Evolutionary conservation across 2,888 invertebrate genomes (phyloP).

Genomic region (Macrophya annulata): DNA sequence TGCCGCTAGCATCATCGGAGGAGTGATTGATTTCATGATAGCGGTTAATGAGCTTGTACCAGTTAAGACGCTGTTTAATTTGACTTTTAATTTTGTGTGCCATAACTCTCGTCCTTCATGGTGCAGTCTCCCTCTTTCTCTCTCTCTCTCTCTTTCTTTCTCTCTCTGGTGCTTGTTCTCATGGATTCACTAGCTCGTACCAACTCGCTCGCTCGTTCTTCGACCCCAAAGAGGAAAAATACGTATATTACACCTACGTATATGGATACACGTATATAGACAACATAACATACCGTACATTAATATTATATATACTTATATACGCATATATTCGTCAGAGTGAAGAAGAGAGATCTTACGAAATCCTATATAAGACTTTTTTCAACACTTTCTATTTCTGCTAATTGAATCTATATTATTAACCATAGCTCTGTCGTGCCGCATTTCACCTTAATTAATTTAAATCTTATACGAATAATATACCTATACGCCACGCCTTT

Average conservation of each 20-base stretch:
- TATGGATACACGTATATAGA: not conserved
- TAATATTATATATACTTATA: not conserved
- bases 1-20: slow-evolving; percentile 18
- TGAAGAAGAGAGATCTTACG: slow-evolving; percentile 28
- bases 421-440: not conserved
- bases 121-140: not conserved
- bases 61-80: slow-evolving; percentile 62
- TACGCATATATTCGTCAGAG: not conserved
- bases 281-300: too few relatives aligned
- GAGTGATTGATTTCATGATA: slow-evolving; percentile 65
- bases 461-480: not conserved
- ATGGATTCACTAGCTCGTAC: not conserved
- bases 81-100: slow-evolving; percentile 62
- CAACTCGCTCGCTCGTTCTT: not conserved
- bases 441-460: slow-evolving; percentile 39
- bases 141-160: too few relatives aligned
- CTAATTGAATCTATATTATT: slow-evolving; percentile 33
- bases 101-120: slow-evolving; percentile 44
- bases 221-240: not conserved
- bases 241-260: not conserved
- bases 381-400: slow-evolving; percentile 52
- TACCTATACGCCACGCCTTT: not conserved
- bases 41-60: slow-evolving; percentile 64
- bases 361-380: slow-evolving; percentile 11
- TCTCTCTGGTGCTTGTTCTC: not conserved